Base-by-base conservation (phyloP, 2,113 vertebrate species). In the Nesogale talazaci region DNA sequence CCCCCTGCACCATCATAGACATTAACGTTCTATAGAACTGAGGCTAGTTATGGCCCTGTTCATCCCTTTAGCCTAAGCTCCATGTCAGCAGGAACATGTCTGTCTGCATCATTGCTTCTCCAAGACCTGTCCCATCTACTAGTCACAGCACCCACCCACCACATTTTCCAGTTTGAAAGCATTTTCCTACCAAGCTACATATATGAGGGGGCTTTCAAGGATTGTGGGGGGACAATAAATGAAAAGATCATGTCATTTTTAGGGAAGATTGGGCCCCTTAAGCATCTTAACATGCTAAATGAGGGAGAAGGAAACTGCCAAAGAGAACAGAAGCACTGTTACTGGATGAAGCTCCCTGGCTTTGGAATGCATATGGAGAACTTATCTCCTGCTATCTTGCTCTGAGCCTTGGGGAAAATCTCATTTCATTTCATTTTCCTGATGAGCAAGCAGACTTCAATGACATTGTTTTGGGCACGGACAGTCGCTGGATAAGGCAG, bases 241-340 rank as follows among this genome's bases (percentile, higher is more conserved):
- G 59, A 61, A 52, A 52, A 52, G 9, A 52, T 52, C 46, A 11
- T 46, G 42, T 46, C 16, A 23, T n/a, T 86, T 61, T 38, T 7
- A 40, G 56, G 19, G 36, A 76, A 69, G 20, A 76, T 17, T 52
- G 46, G 15, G 46, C 36, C 76, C 20, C 25, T 76, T 38, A n/a
- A 19, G 59, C n/a, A 81, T 31, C 14, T 81, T 38, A 2, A 89
- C 22, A 70, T 52, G 69, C 17, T 40, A 79, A 85, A 57, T 69
- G 19, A 12, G 40, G 83, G 7, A 72, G 16, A 86, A 84, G 23
- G 52, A 6, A 42, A 10, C 72, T 42, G 69, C 3, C 59, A 16
- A 81, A 94, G 82, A 56, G 81, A 91, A 57, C 27, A 25, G 70
- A 90, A 90, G 42, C 25, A 77, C 29, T 36, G 25, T 77, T 57